phyloP scores from a whole-genome alignment of 64 coral and sea anemone species.

The Montipora foliosa region DNA sequence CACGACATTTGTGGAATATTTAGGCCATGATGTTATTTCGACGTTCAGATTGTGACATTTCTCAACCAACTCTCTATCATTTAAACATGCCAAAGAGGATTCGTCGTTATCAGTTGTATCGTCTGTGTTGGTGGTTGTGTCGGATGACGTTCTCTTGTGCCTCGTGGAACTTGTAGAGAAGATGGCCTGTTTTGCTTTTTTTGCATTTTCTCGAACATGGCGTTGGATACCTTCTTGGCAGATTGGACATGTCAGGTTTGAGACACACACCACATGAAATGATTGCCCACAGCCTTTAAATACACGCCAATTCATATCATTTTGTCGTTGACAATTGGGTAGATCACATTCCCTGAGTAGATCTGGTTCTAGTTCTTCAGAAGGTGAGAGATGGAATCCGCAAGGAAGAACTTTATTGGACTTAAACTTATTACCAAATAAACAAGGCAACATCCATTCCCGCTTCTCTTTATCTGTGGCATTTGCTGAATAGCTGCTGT shows the following conservation, averaged over 20 bases:
- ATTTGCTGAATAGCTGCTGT: background rate
- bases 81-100: background rate
- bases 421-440: background rate
- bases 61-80: background rate
- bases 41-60: background rate
- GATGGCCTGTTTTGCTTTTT: background rate
- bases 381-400: background rate
- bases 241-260: background rate
- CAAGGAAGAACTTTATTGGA: background rate
- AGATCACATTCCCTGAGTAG: background rate
- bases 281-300: background rate
- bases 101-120: background rate
- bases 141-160: background rate
- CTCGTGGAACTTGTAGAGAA: background rate
- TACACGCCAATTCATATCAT: background rate
- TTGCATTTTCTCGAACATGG: background rate
- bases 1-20: background rate
- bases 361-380: background rate
- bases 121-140: background rate
- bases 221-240: background rate
- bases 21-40: background rate
- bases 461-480: background rate
- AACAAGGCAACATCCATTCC: background rate
- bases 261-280: background rate
- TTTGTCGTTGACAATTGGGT: background rate